phyloP scores from a whole-genome alignment of 1,140 invertebrate genomes.

The Lordiphosa mommai region DNA sequence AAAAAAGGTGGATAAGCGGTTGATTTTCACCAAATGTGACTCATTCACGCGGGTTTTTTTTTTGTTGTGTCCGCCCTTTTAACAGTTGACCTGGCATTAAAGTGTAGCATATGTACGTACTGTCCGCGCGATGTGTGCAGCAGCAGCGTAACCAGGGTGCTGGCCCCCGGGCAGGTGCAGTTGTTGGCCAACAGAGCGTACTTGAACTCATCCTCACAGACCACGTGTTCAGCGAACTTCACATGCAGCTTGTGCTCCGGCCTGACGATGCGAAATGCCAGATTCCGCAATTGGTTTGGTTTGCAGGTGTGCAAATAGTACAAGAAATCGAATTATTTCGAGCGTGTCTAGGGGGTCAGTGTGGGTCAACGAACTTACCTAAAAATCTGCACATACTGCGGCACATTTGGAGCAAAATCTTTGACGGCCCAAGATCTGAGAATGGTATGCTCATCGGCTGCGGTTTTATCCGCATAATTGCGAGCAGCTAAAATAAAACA shows the following conservation, averaged over 20 bases:
- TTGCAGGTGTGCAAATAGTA: slow-evolving; percentile 21
- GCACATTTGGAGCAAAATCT: slow-evolving; percentile 97
- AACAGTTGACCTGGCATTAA: slow-evolving; percentile 38
- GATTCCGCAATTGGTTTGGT: slow-evolving; percentile 45
- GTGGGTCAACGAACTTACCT: slow-evolving; percentile 54
- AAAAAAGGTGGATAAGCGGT: background rate
- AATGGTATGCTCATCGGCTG: slow-evolving; percentile 98
- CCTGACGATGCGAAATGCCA: slow-evolving; percentile 76
- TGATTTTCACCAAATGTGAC: background rate
- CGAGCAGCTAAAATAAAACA: slow-evolving; percentile 96
- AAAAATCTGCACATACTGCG: slow-evolving; percentile 99
- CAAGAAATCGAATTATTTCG: slow-evolving; percentile 37
- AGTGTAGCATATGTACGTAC: slow-evolving; percentile 78
- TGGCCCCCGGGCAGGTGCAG: slow-evolving; percentile 97
- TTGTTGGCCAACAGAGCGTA: slow-evolving; percentile 98
- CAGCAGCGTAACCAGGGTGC: slow-evolving; percentile 95
- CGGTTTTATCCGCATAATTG: slow-evolving; percentile 98
- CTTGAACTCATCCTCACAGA: slow-evolving; percentile 99
- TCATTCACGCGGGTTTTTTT: background rate
- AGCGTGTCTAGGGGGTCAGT: background rate
- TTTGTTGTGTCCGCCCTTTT: slow-evolving; percentile 22
- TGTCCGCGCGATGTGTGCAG: slow-evolving; percentile 97
- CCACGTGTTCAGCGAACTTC: slow-evolving; percentile 98
- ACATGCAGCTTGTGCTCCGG: slow-evolving; percentile 99
- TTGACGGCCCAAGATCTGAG: slow-evolving; percentile 98